Evolutionary conservation across 2,113 vertebrate genomes (phyloP).

Genomic region (Jaculus jaculus): DNA sequence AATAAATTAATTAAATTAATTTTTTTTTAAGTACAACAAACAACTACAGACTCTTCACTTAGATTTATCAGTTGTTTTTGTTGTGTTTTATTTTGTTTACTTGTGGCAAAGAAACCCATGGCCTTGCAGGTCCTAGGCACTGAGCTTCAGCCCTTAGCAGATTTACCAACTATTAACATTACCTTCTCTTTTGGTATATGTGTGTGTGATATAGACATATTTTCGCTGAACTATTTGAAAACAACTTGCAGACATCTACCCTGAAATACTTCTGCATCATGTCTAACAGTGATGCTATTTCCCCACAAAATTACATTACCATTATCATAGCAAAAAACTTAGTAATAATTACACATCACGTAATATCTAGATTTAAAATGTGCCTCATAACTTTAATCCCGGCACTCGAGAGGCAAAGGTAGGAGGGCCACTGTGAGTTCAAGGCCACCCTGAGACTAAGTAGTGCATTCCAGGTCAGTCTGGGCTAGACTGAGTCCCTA

Average conservation of each 20-base stretch:
- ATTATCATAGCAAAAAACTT: conserved; percentile 25
- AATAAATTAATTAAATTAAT: too few relatives aligned
- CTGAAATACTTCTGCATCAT: background rate
- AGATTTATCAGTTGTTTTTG: background rate
- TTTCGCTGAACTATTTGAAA: conserved; percentile 24
- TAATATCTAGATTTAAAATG: conserved; percentile 16
- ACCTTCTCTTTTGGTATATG: background rate
- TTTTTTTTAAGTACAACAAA: background rate
- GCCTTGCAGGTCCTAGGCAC: background rate
- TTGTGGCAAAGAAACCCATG: background rate
- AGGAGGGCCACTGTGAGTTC: too few relatives aligned
- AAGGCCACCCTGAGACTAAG: too few relatives aligned
- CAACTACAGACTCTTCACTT: background rate
- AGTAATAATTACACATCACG: background rate
- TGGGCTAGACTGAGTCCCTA: too few relatives aligned
- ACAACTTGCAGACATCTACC: background rate
- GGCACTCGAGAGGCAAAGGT: too few relatives aligned
- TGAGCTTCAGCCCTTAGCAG: background rate
- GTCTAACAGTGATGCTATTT: conserved; percentile 7
- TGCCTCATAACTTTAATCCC: too few relatives aligned
- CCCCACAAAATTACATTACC: background rate
- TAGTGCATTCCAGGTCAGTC: too few relatives aligned
- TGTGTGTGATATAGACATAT: background rate
- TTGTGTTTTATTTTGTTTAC: background rate
- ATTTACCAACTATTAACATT: background rate